Base-by-base conservation (phyloP, 2,888 invertebrate species). In the Caenorhabditis uteleia region DNA sequence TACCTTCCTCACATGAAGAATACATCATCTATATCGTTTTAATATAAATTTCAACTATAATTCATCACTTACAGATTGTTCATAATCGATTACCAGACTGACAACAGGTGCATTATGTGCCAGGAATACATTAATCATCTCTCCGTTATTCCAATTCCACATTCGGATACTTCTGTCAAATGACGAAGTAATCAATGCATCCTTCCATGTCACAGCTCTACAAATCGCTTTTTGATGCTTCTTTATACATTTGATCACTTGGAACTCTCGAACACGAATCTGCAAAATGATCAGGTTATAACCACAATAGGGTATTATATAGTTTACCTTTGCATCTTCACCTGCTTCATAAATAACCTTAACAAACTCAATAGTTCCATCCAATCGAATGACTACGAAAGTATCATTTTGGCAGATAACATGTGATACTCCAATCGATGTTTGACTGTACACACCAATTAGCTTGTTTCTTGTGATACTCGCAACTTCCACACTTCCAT, bases 401-500 rank as follows among this genome's bases (percentile, higher is more conserved):
- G 14, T 33, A 14, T 53, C 48, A n/a, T 48, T 44, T n/a, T 57
- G 20, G 27, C 36, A 48, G 2, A 42, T 48, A 7, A 74, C 20
- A 47, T 70, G 72, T 1, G 65, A 50, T 1, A 74, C 55, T 5
- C 75, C 75, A 20, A 56, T 36, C 0, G 53, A 38, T 0, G 55
- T 46, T 29, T 61, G 48, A 6, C 50, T 54, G 51, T 61, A 69
- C 3, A 74, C 43, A 12, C 68, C 70, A 31, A 74, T 70, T 25
- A 70, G 58, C 50, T 74, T 70, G 29, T 70, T 61, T 5, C 74
- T 29, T 0, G 50, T 50, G 3, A 74, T 20, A 31, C 66, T 60
- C 2, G 60, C 72, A 12, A 79, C 60, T 55, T 79, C 75, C n/a
- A 79, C 48, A 16, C 64, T 57, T n/a, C 79, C 79, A 43, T 79